Conservation (phyloP, 1,140 invertebrate genomes). For the Camponotus vicinus region DNA sequence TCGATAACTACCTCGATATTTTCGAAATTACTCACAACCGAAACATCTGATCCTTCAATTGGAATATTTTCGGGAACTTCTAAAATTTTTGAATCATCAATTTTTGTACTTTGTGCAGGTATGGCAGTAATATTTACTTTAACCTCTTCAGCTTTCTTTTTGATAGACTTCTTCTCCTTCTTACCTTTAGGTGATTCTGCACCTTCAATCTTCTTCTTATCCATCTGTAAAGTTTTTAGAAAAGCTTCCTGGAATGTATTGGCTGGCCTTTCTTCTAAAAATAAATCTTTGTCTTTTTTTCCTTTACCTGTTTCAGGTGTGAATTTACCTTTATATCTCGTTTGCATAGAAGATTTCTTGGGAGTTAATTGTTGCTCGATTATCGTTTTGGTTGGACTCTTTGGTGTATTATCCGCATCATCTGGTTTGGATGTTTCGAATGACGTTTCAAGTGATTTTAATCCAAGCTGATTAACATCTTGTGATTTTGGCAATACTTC, state of each 20-base stretch:
- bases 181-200: conserved; percentile 60
- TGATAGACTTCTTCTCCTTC: conserved; percentile 45
- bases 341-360: conserved; percentile 65
- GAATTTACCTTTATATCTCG: conserved; percentile 75
- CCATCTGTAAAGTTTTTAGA: conserved; percentile 78
- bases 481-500: conserved; percentile 33
- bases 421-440: neutral
- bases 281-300: conserved; percentile 70
- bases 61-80: conserved; percentile 7
- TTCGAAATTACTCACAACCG: conserved; percentile 69
- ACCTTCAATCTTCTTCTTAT: conserved; percentile 71
- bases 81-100: conserved; percentile 2
- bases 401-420: neutral
- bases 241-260: conserved; percentile 80
- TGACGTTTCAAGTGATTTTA: neutral
- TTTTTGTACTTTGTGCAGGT: conserved; percentile 24
- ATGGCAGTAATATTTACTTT: neutral
- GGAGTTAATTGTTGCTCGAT: conserved; percentile 48
- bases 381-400: conserved; percentile 9
- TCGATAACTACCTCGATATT: conserved; percentile 73
- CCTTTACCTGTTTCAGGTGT: conserved; percentile 72
- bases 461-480: conserved; percentile 4
- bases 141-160: conserved; percentile 59
- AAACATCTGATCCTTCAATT: conserved; percentile 45
- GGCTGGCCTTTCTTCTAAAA: conserved; percentile 70